Percentiles rank a stretch among this genome's conserved stretches.
Evolutionary conservation across 2,888 invertebrate genomes (phyloP).

Genomic region (Spilosoma lubricipeda): DNA sequence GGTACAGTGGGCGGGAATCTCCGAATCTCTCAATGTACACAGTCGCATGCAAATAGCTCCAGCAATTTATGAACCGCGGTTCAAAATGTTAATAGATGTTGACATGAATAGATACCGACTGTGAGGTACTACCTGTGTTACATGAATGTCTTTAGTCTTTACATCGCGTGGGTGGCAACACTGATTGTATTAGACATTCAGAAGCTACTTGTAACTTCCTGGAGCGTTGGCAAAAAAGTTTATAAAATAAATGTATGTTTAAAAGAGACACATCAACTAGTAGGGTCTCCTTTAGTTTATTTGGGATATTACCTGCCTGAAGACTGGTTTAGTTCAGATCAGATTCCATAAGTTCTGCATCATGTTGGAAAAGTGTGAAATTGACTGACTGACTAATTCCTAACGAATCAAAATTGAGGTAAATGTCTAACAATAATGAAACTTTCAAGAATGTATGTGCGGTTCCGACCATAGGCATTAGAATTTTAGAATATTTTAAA

Average conservation of each 20-base stretch:
- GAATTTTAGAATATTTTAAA: too few relatives aligned
- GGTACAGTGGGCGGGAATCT: constrained; percentile 50
- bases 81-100: constrained; percentile 49
- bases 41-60: constrained; percentile 47
- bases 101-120: constrained; percentile 45
- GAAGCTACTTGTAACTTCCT: not conserved
- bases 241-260: not conserved
- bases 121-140: constrained; percentile 26
- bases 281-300: not conserved
- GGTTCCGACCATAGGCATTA: not conserved
- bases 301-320: not conserved
- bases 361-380: not conserved
- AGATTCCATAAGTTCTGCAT: not conserved
- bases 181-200: not conserved
- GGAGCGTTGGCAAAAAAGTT: not conserved
- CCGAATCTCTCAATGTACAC: constrained; percentile 44
- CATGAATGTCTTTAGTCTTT: constrained; percentile 15
- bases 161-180: constrained; percentile 3
- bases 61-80: constrained; percentile 49
- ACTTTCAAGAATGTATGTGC: not conserved
- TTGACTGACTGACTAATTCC: too few relatives aligned
- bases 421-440: too few relatives aligned
- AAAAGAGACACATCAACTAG: not conserved
- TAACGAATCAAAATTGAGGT: too few relatives aligned
- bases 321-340: not conserved